A percentile compares a stretch with the other conserved stretches of the same genome.
Conservation (phyloP, 2,888 invertebrate genomes). For the Apamea epomidion region DNA sequence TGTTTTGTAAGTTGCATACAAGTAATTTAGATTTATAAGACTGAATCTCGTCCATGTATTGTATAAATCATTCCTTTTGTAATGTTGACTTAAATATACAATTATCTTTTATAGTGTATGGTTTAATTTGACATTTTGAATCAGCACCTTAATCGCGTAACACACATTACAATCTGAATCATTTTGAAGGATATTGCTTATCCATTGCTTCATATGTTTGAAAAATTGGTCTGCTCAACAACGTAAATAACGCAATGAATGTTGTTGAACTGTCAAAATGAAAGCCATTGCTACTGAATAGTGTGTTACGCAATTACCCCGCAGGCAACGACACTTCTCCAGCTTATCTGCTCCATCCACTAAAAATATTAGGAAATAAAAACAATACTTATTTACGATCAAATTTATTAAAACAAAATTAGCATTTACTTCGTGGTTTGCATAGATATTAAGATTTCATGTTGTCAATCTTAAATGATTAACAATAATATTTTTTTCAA, state of each 20-base stretch:
- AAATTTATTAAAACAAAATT: constrained; percentile 61
- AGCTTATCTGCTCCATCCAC: background rate
- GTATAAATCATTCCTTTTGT: constrained; percentile 49
- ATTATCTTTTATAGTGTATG: constrained; percentile 5
- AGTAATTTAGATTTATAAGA: constrained; percentile 63
- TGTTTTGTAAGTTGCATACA: constrained; percentile 46
- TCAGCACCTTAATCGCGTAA: background rate
- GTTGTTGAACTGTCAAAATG: background rate
- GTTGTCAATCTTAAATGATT: constrained; percentile 35
- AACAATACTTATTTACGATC: constrained; percentile 39
- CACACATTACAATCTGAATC: background rate
- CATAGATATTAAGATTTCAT: constrained; percentile 42
- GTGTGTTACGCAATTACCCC: background rate
- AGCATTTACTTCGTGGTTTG: constrained; percentile 37
- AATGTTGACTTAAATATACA: constrained; percentile 56
- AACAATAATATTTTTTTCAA: constrained; percentile 14
- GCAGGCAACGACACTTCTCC: background rate
- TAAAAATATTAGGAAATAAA: constrained; percentile 1
- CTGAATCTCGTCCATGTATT: constrained; percentile 67
- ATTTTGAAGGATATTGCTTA: background rate
- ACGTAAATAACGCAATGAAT: background rate
- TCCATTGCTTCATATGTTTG: background rate
- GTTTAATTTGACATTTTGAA: constrained; percentile 27
- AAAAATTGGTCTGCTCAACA: background rate
- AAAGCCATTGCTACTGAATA: background rate